These are phyloP conservation scores for Encarsia formosa DNA, from an alignment of 2,888 invertebrate genomes.

Conservation along the genomic window DNA sequence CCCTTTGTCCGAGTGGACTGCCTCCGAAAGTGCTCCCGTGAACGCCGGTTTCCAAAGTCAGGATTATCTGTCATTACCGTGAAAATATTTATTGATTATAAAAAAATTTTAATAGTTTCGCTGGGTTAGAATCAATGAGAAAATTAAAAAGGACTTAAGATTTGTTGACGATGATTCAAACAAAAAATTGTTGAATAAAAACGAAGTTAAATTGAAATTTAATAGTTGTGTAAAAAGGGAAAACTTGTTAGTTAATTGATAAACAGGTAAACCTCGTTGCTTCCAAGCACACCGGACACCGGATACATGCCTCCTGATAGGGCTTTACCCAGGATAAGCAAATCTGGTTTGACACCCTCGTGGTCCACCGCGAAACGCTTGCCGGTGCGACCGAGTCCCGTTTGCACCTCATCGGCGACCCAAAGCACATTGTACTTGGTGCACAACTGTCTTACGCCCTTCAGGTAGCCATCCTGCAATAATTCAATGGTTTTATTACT, in stretches of 20 bases:
- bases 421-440: conserved; percentile 74
- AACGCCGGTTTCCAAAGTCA: conserved; percentile 49
- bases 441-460: conserved; percentile 67
- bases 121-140: no score
- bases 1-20: conserved; percentile 72
- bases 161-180: no score
- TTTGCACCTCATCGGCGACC: conserved; percentile 83
- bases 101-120: neutral
- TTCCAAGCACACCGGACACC: conserved; percentile 65
- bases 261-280: conserved; percentile 73
- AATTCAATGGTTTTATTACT: conserved; percentile 1
- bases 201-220: no score
- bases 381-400: conserved; percentile 79
- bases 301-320: conserved; percentile 80
- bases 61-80: conserved; percentile 37
- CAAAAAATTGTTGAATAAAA: no score
- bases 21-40: conserved; percentile 86
- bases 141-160: no score
- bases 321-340: conserved; percentile 76
- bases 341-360: conserved; percentile 71
- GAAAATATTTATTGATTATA: no score
- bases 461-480: conserved; percentile 63
- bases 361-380: conserved; percentile 70
- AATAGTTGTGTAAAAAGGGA: no score
- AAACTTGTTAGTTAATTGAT: no score